These are phyloP conservation scores for Astur gentilis DNA, from an alignment of 2,113 vertebrate genomes.

Conservation along the genomic window DNA sequence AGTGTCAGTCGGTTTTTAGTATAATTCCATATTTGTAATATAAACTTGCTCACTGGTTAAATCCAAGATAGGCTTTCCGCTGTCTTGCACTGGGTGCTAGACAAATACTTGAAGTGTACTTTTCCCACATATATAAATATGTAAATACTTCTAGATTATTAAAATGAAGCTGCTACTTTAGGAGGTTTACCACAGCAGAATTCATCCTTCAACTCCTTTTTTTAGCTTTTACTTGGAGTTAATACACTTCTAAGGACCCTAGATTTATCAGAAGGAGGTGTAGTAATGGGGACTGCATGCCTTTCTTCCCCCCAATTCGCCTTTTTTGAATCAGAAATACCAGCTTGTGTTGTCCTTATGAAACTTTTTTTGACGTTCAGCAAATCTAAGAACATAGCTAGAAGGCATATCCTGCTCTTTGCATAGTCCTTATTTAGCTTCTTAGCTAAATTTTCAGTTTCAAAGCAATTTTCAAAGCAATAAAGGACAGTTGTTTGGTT, in stretches of 20 bases:
- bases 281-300: neutral
- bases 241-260: neutral
- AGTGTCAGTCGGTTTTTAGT: neutral
- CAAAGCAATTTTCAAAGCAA: neutral
- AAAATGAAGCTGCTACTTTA: neutral
- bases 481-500: neutral
- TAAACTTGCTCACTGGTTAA: conserved; percentile 1
- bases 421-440: neutral
- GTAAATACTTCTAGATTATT: neutral
- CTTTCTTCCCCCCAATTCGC: neutral
- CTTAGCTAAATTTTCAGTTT: neutral
- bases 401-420: neutral
- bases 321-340: neutral
- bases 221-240: neutral
- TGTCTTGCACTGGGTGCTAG: neutral
- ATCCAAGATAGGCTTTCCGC: neutral
- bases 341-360: neutral
- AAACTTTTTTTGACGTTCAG: neutral
- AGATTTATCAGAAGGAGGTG: neutral
- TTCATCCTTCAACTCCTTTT: neutral
- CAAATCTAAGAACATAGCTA: neutral
- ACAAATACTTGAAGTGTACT: neutral
- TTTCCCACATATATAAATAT: neutral
- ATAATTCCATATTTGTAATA: neutral
- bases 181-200: neutral